These are phyloP conservation scores for Epinephelus coioides DNA, from an alignment of 2,797 vertebrate genomes.

Conservation along the genomic window DNA sequence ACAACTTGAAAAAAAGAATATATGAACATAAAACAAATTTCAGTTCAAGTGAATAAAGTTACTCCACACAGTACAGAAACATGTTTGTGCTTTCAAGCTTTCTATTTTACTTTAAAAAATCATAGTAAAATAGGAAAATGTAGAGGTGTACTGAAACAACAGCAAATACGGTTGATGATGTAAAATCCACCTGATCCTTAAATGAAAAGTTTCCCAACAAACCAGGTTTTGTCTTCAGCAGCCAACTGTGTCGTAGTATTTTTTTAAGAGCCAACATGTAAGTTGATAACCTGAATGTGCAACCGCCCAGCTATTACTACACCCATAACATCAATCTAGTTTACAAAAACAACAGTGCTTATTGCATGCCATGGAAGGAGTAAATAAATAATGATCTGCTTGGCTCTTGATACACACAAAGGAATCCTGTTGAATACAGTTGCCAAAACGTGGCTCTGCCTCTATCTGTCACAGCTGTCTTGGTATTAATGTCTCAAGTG, in stretches of 20 bases:
- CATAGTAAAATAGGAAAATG: background rate
- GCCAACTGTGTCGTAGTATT: background rate
- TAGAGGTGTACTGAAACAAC: background rate
- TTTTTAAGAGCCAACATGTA: slow-evolving; percentile 25
- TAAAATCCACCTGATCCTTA: background rate
- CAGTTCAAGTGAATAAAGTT: no score
- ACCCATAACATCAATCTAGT: slow-evolving; percentile 59
- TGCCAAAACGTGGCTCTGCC: slow-evolving; percentile 41
- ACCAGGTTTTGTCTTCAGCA: background rate
- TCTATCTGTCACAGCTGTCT: slow-evolving; percentile 50
- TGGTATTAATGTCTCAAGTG: slow-evolving; percentile 54
- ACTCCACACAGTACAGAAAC: background rate
- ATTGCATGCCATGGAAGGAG: slow-evolving; percentile 41
- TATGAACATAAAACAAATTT: no score
- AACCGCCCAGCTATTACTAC: slow-evolving; percentile 32
- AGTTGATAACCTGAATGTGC: slow-evolving; percentile 49
- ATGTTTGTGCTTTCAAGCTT: background rate
- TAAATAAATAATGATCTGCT: slow-evolving; percentile 76
- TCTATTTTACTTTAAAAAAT: background rate
- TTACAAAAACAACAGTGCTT: slow-evolving; percentile 63
- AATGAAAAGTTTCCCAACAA: slow-evolving; percentile 44
- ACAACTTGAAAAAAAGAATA: no score
- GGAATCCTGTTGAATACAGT: slow-evolving; percentile 45
- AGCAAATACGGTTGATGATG: background rate
- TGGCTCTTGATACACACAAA: slow-evolving; percentile 70